Percentiles rank a stretch among this genome's conserved stretches.
These are phyloP conservation scores for Pungitius pungitius DNA, from an alignment of 2,113 vertebrate species.

Conservation along the genomic window DNA sequence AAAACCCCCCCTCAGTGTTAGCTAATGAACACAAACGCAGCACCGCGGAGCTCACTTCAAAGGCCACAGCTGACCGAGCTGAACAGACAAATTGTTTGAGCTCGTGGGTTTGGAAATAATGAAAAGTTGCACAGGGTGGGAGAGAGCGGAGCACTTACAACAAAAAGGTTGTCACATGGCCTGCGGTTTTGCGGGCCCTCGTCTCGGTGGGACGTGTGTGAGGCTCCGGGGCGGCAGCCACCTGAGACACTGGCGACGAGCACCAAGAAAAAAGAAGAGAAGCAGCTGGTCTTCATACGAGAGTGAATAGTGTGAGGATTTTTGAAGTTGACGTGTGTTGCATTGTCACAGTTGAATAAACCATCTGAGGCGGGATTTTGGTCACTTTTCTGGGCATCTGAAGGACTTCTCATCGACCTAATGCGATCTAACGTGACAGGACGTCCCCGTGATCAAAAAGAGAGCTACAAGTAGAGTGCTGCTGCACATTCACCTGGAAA, in stretches of 20 bases:
- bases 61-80: slow-evolving; percentile 73
- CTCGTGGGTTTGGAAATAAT: slow-evolving; percentile 78
- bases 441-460: not conserved
- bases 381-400: not conserved
- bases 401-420: not conserved
- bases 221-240: slow-evolving; percentile 47
- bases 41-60: slow-evolving; percentile 74
- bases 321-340: not conserved
- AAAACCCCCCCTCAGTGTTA: slow-evolving; percentile 70
- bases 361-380: not conserved
- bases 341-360: not conserved
- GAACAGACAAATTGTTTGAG: slow-evolving; percentile 77
- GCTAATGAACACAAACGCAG: slow-evolving; percentile 69
- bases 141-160: slow-evolving; percentile 69
- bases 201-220: slow-evolving; percentile 51
- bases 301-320: not conserved
- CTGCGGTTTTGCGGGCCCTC: slow-evolving; percentile 34
- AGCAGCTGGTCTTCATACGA: not conserved
- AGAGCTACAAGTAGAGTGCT: not conserved
- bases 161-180: slow-evolving; percentile 75
- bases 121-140: slow-evolving; percentile 70
- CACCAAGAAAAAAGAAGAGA: not conserved
- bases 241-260: slow-evolving; percentile 13
- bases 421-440: too few species aligned
- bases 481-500: not conserved